Percentiles rank a stretch among this genome's conserved stretches.
Evolutionary conservation across 1,140 invertebrate species (phyloP).

Genomic region (Trypoxylus dichotomus): DNA sequence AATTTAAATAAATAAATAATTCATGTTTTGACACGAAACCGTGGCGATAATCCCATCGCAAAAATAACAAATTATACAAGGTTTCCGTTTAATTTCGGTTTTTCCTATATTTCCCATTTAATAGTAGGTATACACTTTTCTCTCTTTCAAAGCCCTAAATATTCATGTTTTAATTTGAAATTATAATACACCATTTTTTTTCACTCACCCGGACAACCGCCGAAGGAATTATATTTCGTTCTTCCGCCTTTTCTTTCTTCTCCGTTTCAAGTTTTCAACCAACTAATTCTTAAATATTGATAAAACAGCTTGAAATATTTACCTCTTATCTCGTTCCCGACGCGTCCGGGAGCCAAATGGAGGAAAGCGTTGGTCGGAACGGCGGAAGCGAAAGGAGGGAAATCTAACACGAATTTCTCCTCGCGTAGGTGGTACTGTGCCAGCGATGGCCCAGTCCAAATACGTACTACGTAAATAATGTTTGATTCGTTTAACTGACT

Average conservation of each 20-base stretch:
- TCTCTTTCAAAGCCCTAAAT: neutral
- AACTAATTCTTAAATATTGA: constrained; percentile 24
- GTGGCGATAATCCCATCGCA: constrained; percentile 7
- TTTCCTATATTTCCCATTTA: constrained; percentile 12
- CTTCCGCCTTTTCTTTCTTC: neutral
- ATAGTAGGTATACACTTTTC: constrained; percentile 8
- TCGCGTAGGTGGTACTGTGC: neutral
- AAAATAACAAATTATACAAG: constrained; percentile 16
- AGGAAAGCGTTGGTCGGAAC: neutral
- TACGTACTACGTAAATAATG: too few species aligned
- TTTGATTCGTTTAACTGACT: too few species aligned
- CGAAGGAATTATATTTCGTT: neutral
- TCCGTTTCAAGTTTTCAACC: constrained; percentile 8
- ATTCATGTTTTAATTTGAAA: constrained; percentile 26
- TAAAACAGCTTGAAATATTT: constrained; percentile 23
- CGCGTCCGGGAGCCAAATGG: constrained; percentile 14
- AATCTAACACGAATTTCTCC: neutral
- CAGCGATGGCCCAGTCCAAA: neutral
- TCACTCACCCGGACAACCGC: neutral
- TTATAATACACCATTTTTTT: constrained; percentile 11
- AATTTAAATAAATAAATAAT: constrained; percentile 26
- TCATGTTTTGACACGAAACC: constrained; percentile 13
- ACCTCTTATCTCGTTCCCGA: constrained; percentile 19
- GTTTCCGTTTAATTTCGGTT: constrained; percentile 13
- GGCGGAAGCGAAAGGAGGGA: neutral